Evolutionary conservation across 2,113 vertebrate species (phyloP).

Genomic region (Hippocampus comes): DNA sequence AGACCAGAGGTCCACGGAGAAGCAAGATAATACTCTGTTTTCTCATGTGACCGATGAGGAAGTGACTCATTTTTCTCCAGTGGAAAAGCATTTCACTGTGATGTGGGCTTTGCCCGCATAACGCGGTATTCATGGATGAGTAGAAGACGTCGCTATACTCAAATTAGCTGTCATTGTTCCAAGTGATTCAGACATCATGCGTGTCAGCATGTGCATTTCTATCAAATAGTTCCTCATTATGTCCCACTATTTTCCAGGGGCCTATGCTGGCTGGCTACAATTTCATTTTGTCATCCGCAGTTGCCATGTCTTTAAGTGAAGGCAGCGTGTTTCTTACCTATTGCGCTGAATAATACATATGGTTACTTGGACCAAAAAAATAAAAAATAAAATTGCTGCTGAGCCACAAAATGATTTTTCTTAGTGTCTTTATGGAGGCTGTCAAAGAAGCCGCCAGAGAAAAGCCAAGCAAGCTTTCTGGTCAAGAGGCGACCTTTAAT

Average conservation of each 20-base stretch:
- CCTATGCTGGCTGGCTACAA: slow-evolving; percentile 4
- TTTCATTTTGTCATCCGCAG: slow-evolving; percentile 6
- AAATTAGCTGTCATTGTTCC: slow-evolving; percentile 1
- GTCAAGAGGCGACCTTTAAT: slow-evolving; percentile 52
- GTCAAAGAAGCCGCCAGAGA: slow-evolving; percentile 9
- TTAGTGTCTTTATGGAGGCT: slow-evolving; percentile 17
- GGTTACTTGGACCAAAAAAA: neutral
- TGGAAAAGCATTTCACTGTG: neutral
- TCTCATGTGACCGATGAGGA: slow-evolving; percentile 2
- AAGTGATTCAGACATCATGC: slow-evolving; percentile 11
- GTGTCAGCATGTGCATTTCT: slow-evolving; percentile 1
- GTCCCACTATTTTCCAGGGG: neutral
- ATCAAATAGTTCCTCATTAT: slow-evolving; percentile 1
- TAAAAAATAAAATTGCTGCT: neutral
- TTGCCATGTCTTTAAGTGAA: neutral
- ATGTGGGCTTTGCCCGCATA: neutral
- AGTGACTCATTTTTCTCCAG: slow-evolving; percentile 24
- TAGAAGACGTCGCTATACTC: slow-evolving; percentile 2
- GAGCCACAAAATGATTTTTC: neutral
- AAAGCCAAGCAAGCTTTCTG: slow-evolving; percentile 30
- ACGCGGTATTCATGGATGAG: neutral
- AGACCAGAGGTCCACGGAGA: neutral
- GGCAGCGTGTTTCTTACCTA: slow-evolving; percentile 1
- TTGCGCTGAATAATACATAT: neutral
- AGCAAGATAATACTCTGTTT: slow-evolving; percentile 1